Conservation (phyloP, 2,113 vertebrate species). For the Caracal caracal region DNA sequence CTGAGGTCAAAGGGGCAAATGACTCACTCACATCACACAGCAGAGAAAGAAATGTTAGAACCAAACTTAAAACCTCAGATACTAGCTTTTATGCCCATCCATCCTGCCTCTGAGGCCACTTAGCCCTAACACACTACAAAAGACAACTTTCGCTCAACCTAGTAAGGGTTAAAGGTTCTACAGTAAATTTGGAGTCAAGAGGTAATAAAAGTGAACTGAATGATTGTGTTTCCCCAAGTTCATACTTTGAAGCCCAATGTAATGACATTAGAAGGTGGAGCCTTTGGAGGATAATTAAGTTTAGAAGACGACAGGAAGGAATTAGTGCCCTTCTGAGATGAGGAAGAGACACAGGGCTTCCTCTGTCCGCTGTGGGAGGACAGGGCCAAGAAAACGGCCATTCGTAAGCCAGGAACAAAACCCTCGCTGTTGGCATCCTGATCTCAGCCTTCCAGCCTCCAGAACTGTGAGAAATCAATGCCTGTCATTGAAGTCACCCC, state of each 20-base stretch:
- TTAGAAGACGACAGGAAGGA: not conserved
- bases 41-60: not conserved
- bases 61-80: not conserved
- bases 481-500: not conserved
- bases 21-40: not conserved
- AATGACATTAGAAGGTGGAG: too few species aligned
- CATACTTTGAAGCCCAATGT: not conserved
- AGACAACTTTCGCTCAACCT: not conserved
- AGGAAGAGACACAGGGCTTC: not conserved
- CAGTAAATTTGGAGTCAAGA: not conserved
- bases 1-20: not conserved
- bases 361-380: not conserved
- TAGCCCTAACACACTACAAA: not conserved
- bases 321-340: not conserved
- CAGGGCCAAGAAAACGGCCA: accelerated
- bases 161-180: not conserved
- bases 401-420: not conserved
- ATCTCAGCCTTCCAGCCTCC: not conserved
- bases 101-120: not conserved
- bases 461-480: not conserved
- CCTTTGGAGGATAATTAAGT: not conserved
- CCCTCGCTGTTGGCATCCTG: not conserved
- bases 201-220: not conserved
- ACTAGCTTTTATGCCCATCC: not conserved
- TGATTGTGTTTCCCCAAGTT: not conserved